phyloP scores from a whole-genome alignment of 1,140 invertebrate genomes.

The Prorops nasuta region DNA sequence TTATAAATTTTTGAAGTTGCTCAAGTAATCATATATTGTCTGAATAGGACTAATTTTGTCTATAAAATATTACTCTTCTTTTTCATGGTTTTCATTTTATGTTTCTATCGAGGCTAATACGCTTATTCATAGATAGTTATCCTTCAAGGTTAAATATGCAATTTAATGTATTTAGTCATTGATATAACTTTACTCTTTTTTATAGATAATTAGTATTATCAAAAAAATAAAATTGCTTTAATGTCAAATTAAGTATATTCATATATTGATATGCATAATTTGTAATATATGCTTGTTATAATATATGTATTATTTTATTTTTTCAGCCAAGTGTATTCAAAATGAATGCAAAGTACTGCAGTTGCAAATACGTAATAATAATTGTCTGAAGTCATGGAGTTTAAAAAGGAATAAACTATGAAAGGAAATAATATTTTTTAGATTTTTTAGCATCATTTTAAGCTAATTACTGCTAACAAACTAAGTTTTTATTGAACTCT shows the following conservation, averaged over 20 bases:
- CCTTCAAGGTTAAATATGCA: too few species aligned
- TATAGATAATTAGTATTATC: not conserved
- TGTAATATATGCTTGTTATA: constrained; percentile 5
- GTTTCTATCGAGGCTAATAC: too few species aligned
- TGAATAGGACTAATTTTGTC: constrained; percentile 2
- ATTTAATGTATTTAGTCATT: constrained; percentile 6
- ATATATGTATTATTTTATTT: too few species aligned
- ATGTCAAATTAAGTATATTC: too few species aligned
- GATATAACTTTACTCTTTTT: not conserved
- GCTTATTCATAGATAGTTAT: too few species aligned
- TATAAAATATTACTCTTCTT: not conserved
- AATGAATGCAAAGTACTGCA: too few species aligned
- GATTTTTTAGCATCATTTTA: not conserved
- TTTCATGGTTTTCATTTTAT: not conserved
- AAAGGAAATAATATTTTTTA: constrained; percentile 1
- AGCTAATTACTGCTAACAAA: not conserved
- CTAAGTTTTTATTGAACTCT: not conserved
- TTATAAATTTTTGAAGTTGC: not conserved
- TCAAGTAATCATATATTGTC: not conserved
- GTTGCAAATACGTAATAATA: constrained; percentile 6
- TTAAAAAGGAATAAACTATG: not conserved
- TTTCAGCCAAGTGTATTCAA: too few species aligned
- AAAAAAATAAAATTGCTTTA: too few species aligned
- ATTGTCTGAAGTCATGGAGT: too few species aligned
- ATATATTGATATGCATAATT: constrained; percentile 1